Base-by-base conservation (phyloP, 2,797 vertebrate genomes). In the Pachyuromys duprasi region DNA sequence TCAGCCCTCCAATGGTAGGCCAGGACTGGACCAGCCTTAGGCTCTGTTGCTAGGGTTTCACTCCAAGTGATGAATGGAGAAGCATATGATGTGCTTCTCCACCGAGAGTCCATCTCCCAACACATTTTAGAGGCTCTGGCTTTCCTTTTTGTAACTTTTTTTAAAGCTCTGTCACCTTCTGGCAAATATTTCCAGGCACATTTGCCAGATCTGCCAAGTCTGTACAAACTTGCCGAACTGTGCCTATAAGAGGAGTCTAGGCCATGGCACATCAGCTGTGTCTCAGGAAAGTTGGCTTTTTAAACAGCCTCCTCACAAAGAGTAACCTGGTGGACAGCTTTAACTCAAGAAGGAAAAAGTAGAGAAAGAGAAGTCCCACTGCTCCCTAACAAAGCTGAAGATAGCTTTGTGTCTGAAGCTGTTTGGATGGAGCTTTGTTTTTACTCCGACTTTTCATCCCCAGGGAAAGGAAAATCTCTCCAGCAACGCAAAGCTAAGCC, bases 401-500 rank as follows among this genome's bases (percentile, higher is more conserved):
- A 82, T 33, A n/a, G 5, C 53, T 78, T 11, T 94, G 53, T 86
- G 75, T 89, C 89, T 91, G 26, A 33, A 95, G 93, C 83, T 95
- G 17, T 93, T 95, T 90, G 55, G 97, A 95, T 92, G 78, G 94
- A 88, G 96, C 80, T 78, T 69, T 86, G 17, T 91, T 92, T 75
- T 95, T 62, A 57, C 90, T 95, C 86, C 92, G 92, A 8, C 95
- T 89, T 39, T 75, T 83, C 45, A 62, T 97, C 93, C 84, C 49
- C 98, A 98, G 98, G 99, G 97, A 99, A 99, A 99, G 99, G 99
- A 97, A 99, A 99, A 97, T 89, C 91, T 49, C 98, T 99, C 96
- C 98, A 99, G 53, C 99, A 99, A 53, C 99, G 98, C 28, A 99
- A 99, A 98, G 97, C 98, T 89, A 99, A 99, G 98, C 98, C 98